Evolutionary conservation across 2,888 invertebrate species (phyloP), one percentile per base, ranked within the genome.

Genomic region (Dryomyza anilis): DNA sequence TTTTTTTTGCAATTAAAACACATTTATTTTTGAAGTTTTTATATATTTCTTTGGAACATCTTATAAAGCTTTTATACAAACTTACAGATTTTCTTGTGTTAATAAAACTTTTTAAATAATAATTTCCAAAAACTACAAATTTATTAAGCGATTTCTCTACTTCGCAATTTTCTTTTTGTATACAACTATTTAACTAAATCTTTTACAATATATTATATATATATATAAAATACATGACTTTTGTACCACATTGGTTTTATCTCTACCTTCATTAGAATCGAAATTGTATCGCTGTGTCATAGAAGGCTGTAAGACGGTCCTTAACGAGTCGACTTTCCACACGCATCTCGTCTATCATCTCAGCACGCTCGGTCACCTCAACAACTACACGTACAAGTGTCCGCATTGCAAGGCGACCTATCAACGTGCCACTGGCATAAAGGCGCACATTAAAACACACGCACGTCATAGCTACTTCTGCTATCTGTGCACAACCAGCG

Each of bases 371-470:
- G 69, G 70, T 23, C 69, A 70, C 63, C 59, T 68, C 2, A 69
- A 64, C 7, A 68, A 67, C 27, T 69, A 70, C 33, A 21, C 52
- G 1, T 73, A 75, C 52, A 74, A 74, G 61, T 78, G 75, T 48
- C 79, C 81, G 5, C 66, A 65, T 7, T 72, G 73, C 10, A 39
- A 53, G 0, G 62, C 66, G 0, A 63, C 55, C 16, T 73, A 70
- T 46, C 71, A 74, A 5, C 69, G 71, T 1, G 61, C 74, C 0
- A 62, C 69, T 0, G 1, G 76, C 78, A 79, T 89, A 21, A 72
- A 86, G 12, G 86, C 87, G 6, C 91, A 91, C 73, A 78, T 90
- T 16, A 85, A 85, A 68, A 76, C 81, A 2, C 91, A 91, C 68
- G 88, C 88, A 0, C 78, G 85, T 0, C 85, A 86, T 70, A 82